A percentile compares a stretch with the other conserved stretches of the same genome.
phyloP scores from a whole-genome alignment of 2,888 invertebrate genomes.

The Oegoconia quadripuncta region DNA sequence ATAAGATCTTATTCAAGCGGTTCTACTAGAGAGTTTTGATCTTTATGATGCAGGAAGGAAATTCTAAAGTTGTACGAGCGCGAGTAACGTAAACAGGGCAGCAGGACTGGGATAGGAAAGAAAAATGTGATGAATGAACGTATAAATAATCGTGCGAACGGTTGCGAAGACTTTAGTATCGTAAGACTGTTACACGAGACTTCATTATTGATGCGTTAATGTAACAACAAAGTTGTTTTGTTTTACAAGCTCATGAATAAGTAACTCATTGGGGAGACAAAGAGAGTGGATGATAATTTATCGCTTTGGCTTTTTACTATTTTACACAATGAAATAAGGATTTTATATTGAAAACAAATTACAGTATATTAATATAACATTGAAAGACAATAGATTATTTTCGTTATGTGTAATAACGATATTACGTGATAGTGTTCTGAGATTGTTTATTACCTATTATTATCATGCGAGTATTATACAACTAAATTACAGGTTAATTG shows the following conservation, averaged over 20 bases:
- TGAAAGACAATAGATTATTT: too few relatives aligned
- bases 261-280: neutral
- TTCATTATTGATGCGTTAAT: slow-evolving; percentile 3
- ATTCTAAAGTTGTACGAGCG: slow-evolving; percentile 26
- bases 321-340: neutral
- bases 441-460: too few relatives aligned
- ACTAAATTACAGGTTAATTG: too few relatives aligned
- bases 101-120: slow-evolving; percentile 30
- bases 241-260: neutral
- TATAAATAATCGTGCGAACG: slow-evolving; percentile 48
- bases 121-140: slow-evolving; percentile 55
- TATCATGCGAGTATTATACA: too few relatives aligned
- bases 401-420: too few relatives aligned
- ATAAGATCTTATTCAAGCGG: slow-evolving; percentile 19
- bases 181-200: slow-evolving; percentile 12
- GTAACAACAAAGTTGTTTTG: neutral
- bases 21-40: slow-evolving; percentile 18
- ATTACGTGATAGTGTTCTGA: too few relatives aligned
- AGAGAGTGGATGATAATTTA: neutral
- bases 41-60: slow-evolving; percentile 24
- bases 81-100: slow-evolving; percentile 9
- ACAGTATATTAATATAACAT: too few relatives aligned
- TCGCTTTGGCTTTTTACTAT: neutral
- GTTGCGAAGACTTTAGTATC: slow-evolving; percentile 37
- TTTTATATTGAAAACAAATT: slow-evolving; percentile 1